Evolutionary conservation across 2,113 vertebrate genomes (phyloP), one percentile per base, ranked within the genome.

Genomic region (Oncorhynchus clarkii): DNA sequence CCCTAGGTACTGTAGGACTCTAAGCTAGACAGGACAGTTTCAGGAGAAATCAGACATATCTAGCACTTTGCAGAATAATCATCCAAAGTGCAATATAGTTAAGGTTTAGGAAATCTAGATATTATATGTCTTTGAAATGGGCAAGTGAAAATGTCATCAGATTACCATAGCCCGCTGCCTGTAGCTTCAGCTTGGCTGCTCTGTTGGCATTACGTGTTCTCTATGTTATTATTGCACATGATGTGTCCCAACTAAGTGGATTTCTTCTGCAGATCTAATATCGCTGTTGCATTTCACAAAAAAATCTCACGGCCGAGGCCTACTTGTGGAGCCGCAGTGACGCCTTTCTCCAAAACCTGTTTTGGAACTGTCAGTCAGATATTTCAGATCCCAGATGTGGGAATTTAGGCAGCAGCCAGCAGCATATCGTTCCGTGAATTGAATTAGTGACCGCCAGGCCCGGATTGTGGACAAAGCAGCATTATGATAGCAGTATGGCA

Each of bases 291-390:
- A 14, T 80, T 77, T 75, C 26, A 66, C 57, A 72, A 68, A 45
- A 68, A 68, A 22, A 68, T 68, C 31, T 31, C 66, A 74, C 16
- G 20, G 2, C 39, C 39, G 39, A 45, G 65, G 27, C 13, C n/a
- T 26, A 64, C 13, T 34, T 66, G 67, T 78, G 86, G 82, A 88
- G 82, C 82, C 75, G 79, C 78, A 87, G 86, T 81, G 72, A 84
- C 80, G 73, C 67, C 74, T 69, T 27, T 80, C 80, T 78, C 51
- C 5, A 81, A 81, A 80, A 70, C 16, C 8, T 66, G 82, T 89
- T 89, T 85, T 87, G 72, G 89, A 89, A 87, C 79, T 22, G 77
- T 54, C 54, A 31, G 65, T 16, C 24, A 68, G 59, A 78, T 74
- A 77, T 80, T 84, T 81, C 45, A 65, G 69, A 78, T 65, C 80